These are phyloP conservation scores for Tetranychus piercei DNA, from an alignment of 2,888 invertebrate species.

Conservation along the genomic window DNA sequence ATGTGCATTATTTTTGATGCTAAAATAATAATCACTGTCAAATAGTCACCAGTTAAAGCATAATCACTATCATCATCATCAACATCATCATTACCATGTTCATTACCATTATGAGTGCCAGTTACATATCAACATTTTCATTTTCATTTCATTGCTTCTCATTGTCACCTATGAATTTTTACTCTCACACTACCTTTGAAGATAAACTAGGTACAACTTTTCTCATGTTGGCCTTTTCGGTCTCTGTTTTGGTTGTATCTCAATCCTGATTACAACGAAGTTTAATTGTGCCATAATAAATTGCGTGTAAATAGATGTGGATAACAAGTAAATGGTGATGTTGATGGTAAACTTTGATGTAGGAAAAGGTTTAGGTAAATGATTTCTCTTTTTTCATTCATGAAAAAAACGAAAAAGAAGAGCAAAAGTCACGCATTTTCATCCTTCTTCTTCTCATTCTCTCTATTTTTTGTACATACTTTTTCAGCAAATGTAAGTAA, in stretches of 20 bases:
- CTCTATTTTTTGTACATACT: neutral
- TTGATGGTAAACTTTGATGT: neutral
- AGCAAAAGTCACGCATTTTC: neutral
- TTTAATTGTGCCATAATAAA: neutral
- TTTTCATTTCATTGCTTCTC: neutral
- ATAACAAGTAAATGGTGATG: neutral
- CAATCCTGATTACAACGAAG: neutral
- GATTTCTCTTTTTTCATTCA: neutral
- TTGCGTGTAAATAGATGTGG: neutral
- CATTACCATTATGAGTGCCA: neutral
- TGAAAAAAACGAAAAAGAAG: neutral
- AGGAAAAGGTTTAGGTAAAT: neutral
- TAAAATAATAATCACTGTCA: constrained; percentile 31
- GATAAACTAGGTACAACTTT: too few relatives aligned
- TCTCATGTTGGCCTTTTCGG: too few relatives aligned
- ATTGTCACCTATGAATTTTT: neutral
- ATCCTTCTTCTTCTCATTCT: neutral
- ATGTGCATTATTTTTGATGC: constrained; percentile 63
- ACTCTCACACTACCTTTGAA: neutral
- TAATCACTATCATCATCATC: neutral
- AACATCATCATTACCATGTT: neutral
- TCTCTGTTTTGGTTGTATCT: neutral
- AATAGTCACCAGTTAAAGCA: neutral
- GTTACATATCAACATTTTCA: neutral
- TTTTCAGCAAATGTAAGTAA: neutral